These are phyloP conservation scores for Clusia tigrina DNA, from an alignment of 2,888 invertebrate genomes.

Conservation along the genomic window DNA sequence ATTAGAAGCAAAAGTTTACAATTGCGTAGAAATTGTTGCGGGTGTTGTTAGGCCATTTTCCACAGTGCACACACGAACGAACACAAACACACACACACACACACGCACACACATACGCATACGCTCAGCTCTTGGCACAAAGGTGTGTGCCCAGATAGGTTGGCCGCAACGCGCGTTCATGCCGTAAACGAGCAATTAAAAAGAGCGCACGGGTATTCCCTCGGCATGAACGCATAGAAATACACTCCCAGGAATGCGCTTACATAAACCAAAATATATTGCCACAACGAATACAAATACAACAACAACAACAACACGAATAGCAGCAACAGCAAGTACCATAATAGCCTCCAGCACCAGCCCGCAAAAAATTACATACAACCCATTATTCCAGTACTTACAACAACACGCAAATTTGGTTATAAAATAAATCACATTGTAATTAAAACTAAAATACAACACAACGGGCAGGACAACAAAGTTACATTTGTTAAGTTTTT, in stretches of 20 bases:
- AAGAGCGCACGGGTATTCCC: not conserved
- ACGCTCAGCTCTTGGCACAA: not conserved
- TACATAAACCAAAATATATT: not conserved
- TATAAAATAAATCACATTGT: not conserved
- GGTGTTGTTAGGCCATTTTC: too few relatives aligned
- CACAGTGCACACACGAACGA: too few relatives aligned
- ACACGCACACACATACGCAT: too few relatives aligned
- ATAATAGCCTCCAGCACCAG: not conserved
- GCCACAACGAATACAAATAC: not conserved
- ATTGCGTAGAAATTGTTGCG: not conserved
- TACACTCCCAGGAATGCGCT: not conserved
- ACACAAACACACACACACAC: too few relatives aligned
- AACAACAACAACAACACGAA: not conserved
- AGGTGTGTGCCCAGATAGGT: not conserved
- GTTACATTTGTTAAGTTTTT: not conserved
- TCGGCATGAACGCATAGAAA: not conserved
- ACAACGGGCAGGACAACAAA: not conserved
- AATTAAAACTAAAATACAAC: too few relatives aligned
- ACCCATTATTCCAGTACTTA: not conserved
- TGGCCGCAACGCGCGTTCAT: not conserved
- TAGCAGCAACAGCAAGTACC: not conserved
- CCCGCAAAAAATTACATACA: not conserved
- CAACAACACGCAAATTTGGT: too few relatives aligned
- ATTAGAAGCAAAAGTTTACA: not conserved
- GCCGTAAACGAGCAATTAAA: slow-evolving; percentile 6